phyloP scores from a whole-genome alignment of 2,888 invertebrate species.

The Cantharis rufa region DNA sequence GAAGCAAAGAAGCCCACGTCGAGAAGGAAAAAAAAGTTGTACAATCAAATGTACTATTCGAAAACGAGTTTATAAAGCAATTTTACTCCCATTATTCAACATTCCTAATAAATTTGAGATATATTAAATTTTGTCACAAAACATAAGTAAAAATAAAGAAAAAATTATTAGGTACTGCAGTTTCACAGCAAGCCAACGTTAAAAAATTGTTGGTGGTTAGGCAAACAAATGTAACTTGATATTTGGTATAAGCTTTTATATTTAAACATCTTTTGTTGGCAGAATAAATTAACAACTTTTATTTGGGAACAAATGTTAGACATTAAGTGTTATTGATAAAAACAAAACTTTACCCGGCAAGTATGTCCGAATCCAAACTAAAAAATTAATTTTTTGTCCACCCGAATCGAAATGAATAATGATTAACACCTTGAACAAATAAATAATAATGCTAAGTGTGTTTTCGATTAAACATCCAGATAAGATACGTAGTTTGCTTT shows the following conservation, averaged over 20 bases:
- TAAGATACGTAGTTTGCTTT: slow-evolving; percentile 45
- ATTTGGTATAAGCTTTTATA: slow-evolving; percentile 11
- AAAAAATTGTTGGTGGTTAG: slow-evolving; percentile 1
- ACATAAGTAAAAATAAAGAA: background rate
- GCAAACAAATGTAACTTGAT: slow-evolving; percentile 3
- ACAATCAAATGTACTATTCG: background rate
- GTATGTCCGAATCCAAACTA: slow-evolving; percentile 39
- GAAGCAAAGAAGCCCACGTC: background rate
- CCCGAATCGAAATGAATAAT: slow-evolving; percentile 37
- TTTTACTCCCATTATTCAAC: background rate
- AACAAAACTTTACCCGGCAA: slow-evolving; percentile 39
- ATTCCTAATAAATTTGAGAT: background rate
- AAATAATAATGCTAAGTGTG: slow-evolving; percentile 45
- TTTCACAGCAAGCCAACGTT: background rate
- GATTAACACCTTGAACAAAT: slow-evolving; percentile 42
- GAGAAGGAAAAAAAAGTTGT: background rate
- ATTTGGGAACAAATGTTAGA: slow-evolving; percentile 41
- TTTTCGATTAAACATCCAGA: slow-evolving; percentile 46
- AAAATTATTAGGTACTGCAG: background rate
- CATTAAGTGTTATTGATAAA: slow-evolving; percentile 42
- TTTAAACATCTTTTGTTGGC: slow-evolving; percentile 19
- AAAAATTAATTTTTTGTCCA: slow-evolving; percentile 37
- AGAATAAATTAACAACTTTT: slow-evolving; percentile 38
- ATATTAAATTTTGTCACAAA: background rate
- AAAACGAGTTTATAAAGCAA: background rate